These are phyloP conservation scores for Tetranychus urticae DNA, from an alignment of 1,140 invertebrate genomes.

Conservation along the genomic window DNA sequence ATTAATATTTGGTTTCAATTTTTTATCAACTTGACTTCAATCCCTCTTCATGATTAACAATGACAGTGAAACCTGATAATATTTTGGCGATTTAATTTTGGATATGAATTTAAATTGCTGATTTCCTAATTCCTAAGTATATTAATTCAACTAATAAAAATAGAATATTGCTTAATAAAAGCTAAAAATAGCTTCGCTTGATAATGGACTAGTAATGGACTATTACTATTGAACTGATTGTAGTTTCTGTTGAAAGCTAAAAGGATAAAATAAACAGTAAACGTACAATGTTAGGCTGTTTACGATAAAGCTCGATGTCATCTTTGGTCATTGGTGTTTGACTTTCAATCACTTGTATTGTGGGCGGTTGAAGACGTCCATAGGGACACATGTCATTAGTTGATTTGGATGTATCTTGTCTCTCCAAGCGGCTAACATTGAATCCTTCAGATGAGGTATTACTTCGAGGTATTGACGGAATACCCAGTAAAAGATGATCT, in stretches of 20 bases:
- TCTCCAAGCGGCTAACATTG: not conserved
- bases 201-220: too few species aligned
- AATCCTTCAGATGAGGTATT: conserved; percentile 1
- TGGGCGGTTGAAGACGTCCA: not conserved
- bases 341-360: conserved; percentile 1
- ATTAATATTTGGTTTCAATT: too few species aligned
- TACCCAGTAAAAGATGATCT: not conserved
- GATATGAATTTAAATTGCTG: too few species aligned
- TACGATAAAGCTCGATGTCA: conserved; percentile 8
- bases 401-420: conserved; percentile 8
- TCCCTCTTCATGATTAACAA: too few species aligned
- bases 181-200: too few species aligned
- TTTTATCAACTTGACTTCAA: too few species aligned
- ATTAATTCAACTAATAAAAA: not conserved
- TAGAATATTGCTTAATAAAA: not conserved
- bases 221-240: too few species aligned
- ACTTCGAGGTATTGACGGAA: not conserved
- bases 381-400: conserved; percentile 5
- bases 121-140: not conserved
- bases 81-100: too few species aligned
- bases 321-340: conserved; percentile 4
- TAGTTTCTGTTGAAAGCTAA: not conserved
- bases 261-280: not conserved
- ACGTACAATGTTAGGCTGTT: conserved; percentile 1
- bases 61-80: too few species aligned